Base-by-base conservation (phyloP, 2,797 vertebrate species). In the Poecilia picta region DNA sequence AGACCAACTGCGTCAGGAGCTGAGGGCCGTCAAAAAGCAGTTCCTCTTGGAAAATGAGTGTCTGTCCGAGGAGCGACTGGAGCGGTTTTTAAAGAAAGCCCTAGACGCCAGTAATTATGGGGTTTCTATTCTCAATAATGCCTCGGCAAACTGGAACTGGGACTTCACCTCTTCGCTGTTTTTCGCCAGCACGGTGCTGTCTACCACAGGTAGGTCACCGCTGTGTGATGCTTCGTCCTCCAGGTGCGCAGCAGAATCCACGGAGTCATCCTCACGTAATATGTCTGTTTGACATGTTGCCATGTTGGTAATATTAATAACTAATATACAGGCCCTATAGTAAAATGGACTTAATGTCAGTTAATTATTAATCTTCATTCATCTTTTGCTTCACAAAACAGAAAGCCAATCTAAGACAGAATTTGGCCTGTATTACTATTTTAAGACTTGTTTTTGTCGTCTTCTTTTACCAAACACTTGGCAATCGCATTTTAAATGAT, bases 141-240 rank as follows among this genome's bases (percentile, higher is more conserved):
- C 97, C 3, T 97, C 97, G 0, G 95, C 95, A 0, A 97, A 97
- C 94, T 98, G 97, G 97, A 99, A 99, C 93, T 99, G 98, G 98
- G 98, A 99, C 96, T 99, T 99, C 96, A 97, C 97, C 83, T 99
- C 98, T 0, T 96, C 98, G 4, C 94, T 99, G 85, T 99, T 99
- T 89, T 99, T 99, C 75, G 97, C 97, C 71, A 99, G 97, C 96
- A 99, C 98, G 0, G 97, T 99, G 83, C 95, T 99, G 73, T 98
- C 97, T 89, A 98, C 98, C 90, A 98, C 98, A 91, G 98, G 98
- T 99, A 94, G 94, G 96, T 71, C 73, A 8, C 36, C 20, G 43
- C 28, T 3, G 43, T 15, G 23, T 68, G 89, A 85, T 88, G 81
- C 78, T 78, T 78, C 28, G 72, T 16, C 41, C 28, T 11, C 18